Base-by-base conservation (phyloP, 2,797 vertebrate species). In the Fistularia tabacaria region DNA sequence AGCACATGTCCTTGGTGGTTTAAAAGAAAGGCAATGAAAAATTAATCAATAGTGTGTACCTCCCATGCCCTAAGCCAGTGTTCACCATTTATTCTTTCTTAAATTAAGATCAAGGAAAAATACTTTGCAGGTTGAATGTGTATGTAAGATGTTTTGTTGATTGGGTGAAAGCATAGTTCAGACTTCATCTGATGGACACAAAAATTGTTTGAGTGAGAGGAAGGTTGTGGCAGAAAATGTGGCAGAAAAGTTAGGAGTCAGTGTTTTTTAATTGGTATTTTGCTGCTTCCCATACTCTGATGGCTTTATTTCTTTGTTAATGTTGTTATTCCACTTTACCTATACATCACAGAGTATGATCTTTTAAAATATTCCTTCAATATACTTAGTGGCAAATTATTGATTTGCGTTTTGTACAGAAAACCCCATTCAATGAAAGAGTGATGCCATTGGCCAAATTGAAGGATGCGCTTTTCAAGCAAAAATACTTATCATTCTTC, bases 1-100 rank as follows among this genome's bases (percentile, higher is more conserved):
- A 76, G 81, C 82, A 79, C 70, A 76, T 83, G 89, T 90, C 89
- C 87, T 89, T 89, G 87, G 77, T 85, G 70, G 73, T 85, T 86
- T 83, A 77, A 88, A 90, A 88, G 82, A 85, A 81, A 60, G 55
- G 69, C 69, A 83, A 85, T 88, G 73, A 86, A 86, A 87, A 83
- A 77, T 80, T 53, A 79, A 86, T 88, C 80, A 87, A 85, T 83
- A 72, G 71, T 44, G 43, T 77, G 80, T 79, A 69, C 68, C 79
- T 81, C 72, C 63, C 50, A 52, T 82, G 77, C 75, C 74, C 75
- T 54, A 48, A 73, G 72, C 66, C 63, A 79, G 73, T 75, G 64
- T 84, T 83, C 71, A 71, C 67, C 80, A 85, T 82, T 57, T 74
- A 85, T 65, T 79, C 41, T 64, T 59, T 80, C 79, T 84, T 76